Evolutionary conservation across 2,888 invertebrate genomes (phyloP), one percentile per base, ranked within the genome.

Genomic region (Heliconius cydno): DNA sequence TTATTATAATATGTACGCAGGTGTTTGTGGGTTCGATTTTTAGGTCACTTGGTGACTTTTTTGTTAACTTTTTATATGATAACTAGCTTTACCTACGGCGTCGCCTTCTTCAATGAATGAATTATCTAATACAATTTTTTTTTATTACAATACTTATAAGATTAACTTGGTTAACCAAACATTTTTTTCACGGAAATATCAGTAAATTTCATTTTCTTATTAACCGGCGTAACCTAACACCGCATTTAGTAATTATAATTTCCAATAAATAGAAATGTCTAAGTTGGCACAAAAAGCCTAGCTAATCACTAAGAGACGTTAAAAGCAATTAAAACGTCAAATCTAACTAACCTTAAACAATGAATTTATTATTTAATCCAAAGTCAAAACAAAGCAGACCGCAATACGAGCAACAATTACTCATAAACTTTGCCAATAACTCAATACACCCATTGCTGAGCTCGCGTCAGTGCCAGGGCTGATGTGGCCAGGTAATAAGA

Each of bases 401-500:
- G 74, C 79, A 77, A 28, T 52, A 38, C 73, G 67, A 72, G 81
- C 82, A 82, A 82, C 81, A 81, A 81, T 84, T 84, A 82, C 82
- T 81, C 80, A 82, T 81, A 84, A 88, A 89, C 85, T 89, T 88
- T 82, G 74, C 82, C 87, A 85, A 89, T 89, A 89, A 88, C 85
- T 90, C 89, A 87, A 81, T 80, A 83, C 57, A 46, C 12, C 46
- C 84, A 81, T 75, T 82, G 38, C 82, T 78, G 76, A 74, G 80
- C 80, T 79, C 77, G 74, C 84, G 86, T 87, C 87, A 87, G 86
- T 86, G 85, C 82, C 86, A 85, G 82, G 82, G 84, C 78, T 82
- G 83, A 82, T 13, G 38, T 34, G 52, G 34, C 72, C 72, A 73
- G 22, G 57, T 9, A 10, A 22, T n/a, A 10, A 6, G 22, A 34